Conservation (phyloP, 2,113 vertebrate genomes). For the Apodemus sylvaticus region DNA sequence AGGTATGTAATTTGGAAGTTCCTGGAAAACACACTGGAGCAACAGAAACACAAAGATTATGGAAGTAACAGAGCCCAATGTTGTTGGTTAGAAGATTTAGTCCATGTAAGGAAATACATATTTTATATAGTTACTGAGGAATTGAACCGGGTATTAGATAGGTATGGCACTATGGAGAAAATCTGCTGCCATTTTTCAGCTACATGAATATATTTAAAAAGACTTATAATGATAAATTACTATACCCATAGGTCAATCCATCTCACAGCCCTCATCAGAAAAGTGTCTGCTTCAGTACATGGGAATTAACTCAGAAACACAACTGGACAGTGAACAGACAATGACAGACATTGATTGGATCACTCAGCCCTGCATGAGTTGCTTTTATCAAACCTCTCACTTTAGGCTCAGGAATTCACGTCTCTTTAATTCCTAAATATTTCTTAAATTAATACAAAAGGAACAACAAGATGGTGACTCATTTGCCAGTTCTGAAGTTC, state of each 20-base stretch:
- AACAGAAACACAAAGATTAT: background rate
- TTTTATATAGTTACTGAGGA: background rate
- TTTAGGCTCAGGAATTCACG: background rate
- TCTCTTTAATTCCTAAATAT: background rate
- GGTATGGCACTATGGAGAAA: background rate
- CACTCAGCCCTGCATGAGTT: background rate
- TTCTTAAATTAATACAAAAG: slow-evolving; percentile 15
- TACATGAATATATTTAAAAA: background rate
- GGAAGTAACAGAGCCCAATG: background rate
- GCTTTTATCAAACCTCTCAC: background rate
- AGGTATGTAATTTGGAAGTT: background rate
- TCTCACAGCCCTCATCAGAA: background rate
- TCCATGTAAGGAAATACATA: background rate
- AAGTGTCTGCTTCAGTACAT: background rate
- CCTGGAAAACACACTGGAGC: background rate
- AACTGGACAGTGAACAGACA: background rate
- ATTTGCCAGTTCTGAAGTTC: background rate
- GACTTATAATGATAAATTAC: background rate
- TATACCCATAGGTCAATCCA: background rate
- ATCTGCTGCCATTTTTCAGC: background rate
- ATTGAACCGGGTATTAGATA: background rate
- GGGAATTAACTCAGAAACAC: background rate
- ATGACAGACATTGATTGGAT: background rate
- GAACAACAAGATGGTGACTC: slow-evolving; percentile 14
- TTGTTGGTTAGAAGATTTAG: background rate